Base-by-base conservation (phyloP, 2,888 invertebrate species). In the Zhengitettix transpicula region DNA sequence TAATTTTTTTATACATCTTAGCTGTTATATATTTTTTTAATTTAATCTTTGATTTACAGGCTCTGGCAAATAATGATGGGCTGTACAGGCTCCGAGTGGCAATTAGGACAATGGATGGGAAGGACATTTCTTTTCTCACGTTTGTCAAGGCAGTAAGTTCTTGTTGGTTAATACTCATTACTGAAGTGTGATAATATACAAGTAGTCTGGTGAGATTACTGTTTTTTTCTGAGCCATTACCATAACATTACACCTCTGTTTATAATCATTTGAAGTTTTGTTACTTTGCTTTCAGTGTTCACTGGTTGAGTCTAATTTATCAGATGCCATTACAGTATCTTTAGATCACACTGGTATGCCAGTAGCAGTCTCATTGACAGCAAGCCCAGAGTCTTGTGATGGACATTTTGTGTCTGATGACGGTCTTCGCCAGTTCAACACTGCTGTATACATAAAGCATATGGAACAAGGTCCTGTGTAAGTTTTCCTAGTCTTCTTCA, bases 391-490 rank as follows among this genome's bases (percentile, higher is more conserved):
- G 47, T 69, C 72, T 12, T 76, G 75, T 67, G 74, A 76, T 60
- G 77, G 76, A 16, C 69, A 72, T 58, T 71, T 70, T 1, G 65
- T 71, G 1, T 62, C 73, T 8, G 71, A 71, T 58, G 75, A 75
- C 41, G 58, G 65, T 54, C 68, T 77, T 10, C 76, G 77, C 59
- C 74, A 76, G 53, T 84, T 92, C 72, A 85, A 84, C 64, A 90
- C 92, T 0, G 84, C 82, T 66, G 84, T 94, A 42, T 81, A 84
- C 67, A 81, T 94, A 0, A 82, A 85, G 65, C 85, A 89, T 69
- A 83, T 89, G 55, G 89, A 91, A 68, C 78, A 81, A 65, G 94
- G 90, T 10, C 92, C 93, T 58, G 78, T 84, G 81, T 83, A 76
- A 75, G 78, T 75, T 63, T 58, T 55, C 28, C 3, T 7, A 28